Evolutionary conservation across 2,113 vertebrate species (phyloP), one percentile per base, ranked within the genome.

Genomic region (Murina feae): DNA sequence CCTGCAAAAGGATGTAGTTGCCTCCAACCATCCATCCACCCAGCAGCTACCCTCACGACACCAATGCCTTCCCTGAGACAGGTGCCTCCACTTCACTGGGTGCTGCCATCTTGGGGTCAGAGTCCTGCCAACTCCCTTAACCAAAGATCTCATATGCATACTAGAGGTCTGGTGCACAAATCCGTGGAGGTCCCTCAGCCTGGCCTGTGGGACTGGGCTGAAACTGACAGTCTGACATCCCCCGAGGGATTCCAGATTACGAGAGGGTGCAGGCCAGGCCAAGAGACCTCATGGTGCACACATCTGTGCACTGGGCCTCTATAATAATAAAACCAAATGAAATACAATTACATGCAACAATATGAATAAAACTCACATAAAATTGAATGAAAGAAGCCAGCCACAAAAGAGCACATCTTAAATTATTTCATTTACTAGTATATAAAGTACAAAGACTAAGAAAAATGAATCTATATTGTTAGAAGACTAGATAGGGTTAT

Each of bases 91-190:
- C 83, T 95, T 94, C 69, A n/a, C 94, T 96, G 98, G 99, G 98
- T 98, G 98, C 99, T 96, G 99, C 99, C 99, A 99, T 99, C 97
- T 99, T 99, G 98, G 98, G 98, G 96, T 96, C 96, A 81, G 97
- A 83, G 97, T 98, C 96, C 75, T 95, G 12, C 21, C 23, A 23
- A 71, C 51, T 58, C 75, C 84, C 16, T 60, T 60, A 60, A 28
- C 55, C 55, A 60, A 60, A 60, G 23, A 60, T 28, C 9, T 58
- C 25, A 58, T 60, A 60, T 60, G 23, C 23, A 60, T 60, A 60
- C 23, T 11, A 60, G 23, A 60, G 55, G 55, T 10, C 55, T 4
- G 23, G 55, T 60, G 55, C 55, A 60, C 23, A 23, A 9, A 25
- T 60, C 28, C 28, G 55, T 58, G 55, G 23, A 21, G 55, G 55